A percentile compares a stretch with the other conserved stretches of the same genome.
Evolutionary conservation across 1,140 invertebrate genomes (phyloP).

Genomic region (Cecropterus lyciades): DNA sequence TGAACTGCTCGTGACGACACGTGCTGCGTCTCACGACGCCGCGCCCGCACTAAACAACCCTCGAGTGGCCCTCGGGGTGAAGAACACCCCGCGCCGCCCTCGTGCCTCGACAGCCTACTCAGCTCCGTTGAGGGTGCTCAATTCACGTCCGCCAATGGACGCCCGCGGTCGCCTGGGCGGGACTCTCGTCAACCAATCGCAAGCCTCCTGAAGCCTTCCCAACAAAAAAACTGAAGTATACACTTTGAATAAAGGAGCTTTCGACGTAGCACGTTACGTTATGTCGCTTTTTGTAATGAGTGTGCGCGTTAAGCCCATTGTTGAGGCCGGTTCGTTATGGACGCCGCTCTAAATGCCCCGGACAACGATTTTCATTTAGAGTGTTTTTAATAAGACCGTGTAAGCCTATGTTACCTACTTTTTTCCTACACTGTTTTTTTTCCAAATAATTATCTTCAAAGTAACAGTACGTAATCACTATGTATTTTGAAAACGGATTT

Average conservation of each 20-base stretch:
- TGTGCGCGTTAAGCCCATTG: slow-evolving; percentile 82
- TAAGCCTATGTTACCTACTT: slow-evolving; percentile 77
- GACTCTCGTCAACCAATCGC: slow-evolving; percentile 58
- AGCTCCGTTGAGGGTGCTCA: slow-evolving; percentile 78
- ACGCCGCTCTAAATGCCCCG: slow-evolving; percentile 75
- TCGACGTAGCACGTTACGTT: slow-evolving; percentile 80
- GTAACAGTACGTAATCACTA: too few species aligned
- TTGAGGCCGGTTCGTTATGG: slow-evolving; percentile 80
- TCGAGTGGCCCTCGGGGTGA: slow-evolving; percentile 82
- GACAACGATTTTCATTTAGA: slow-evolving; percentile 83
- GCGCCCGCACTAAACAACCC: slow-evolving; percentile 82
- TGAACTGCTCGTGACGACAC: slow-evolving; percentile 60
- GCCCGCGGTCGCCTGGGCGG: slow-evolving; percentile 58
- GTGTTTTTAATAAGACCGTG: slow-evolving; percentile 79
- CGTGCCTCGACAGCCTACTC: slow-evolving; percentile 80
- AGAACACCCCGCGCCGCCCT: slow-evolving; percentile 80
- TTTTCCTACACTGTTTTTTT: too few species aligned
- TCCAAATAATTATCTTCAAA: not conserved
- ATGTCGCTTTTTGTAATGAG: slow-evolving; percentile 83
- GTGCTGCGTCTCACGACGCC: slow-evolving; percentile 76
- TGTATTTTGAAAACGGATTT: too few species aligned
- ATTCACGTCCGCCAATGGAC: slow-evolving; percentile 62
- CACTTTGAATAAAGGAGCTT: slow-evolving; percentile 81
- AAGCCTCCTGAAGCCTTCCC: slow-evolving; percentile 60
- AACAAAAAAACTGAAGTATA: slow-evolving; percentile 80